Conservation (phyloP, 1,140 invertebrate genomes). For the Anastrepha ludens region DNA sequence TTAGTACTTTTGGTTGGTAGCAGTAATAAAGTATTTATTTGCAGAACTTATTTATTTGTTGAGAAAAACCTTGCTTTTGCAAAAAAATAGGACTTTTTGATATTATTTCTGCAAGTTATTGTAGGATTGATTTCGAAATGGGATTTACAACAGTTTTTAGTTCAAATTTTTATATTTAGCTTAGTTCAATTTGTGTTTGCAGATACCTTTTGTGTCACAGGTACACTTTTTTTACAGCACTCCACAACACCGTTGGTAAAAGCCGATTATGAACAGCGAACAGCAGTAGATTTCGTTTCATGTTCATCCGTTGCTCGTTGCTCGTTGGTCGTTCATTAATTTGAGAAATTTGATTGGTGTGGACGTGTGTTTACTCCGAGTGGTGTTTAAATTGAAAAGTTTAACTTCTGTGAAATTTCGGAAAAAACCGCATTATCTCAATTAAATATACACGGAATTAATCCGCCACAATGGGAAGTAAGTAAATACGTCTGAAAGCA, state of each 20-base stretch:
- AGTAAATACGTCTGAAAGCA: slow-evolving; percentile 62
- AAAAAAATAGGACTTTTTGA: no score
- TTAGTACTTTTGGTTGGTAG: neutral
- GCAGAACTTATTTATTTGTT: no score
- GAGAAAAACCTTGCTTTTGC: no score
- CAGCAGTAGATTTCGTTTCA: slow-evolving; percentile 52
- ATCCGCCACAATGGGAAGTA: slow-evolving; percentile 72
- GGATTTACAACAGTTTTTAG: no score
- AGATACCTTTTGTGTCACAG: no score
- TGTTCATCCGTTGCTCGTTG: slow-evolving; percentile 23
- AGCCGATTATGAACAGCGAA: neutral
- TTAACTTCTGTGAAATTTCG: slow-evolving; percentile 48
- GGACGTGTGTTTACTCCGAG: slow-evolving; percentile 42
- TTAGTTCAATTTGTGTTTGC: no score
- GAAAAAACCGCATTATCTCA: slow-evolving; percentile 46
- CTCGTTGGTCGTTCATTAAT: slow-evolving; percentile 45
- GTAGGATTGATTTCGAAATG: no score
- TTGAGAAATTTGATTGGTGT: slow-evolving; percentile 53
- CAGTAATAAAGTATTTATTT: no score
- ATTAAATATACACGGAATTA: slow-evolving; percentile 41
- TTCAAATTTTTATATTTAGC: no score
- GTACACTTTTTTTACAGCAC: neutral
- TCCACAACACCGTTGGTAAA: neutral
- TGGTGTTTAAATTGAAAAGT: slow-evolving; percentile 55
- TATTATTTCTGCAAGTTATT: no score